Percentiles rank a stretch among this genome's conserved stretches.
These are phyloP conservation scores for Andrena camellia DNA, from an alignment of 2,888 invertebrate species.

Conservation along the genomic window DNA sequence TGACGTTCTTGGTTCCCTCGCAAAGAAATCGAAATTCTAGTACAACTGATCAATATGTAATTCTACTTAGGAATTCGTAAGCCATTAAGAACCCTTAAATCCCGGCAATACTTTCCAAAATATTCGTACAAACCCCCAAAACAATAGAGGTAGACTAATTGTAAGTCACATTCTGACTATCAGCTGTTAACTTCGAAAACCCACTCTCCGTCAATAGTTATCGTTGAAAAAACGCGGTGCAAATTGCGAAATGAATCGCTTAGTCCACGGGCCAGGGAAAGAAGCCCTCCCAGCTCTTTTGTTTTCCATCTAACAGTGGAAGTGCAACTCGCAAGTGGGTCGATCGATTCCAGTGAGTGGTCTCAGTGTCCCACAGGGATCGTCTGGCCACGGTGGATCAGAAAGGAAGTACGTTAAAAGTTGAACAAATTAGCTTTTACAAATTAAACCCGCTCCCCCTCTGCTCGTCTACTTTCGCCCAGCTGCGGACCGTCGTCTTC, in stretches of 20 bases:
- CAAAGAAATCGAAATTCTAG: neutral
- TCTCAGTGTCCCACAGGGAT: constrained; percentile 22
- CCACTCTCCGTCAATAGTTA: neutral
- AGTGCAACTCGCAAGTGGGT: constrained; percentile 14
- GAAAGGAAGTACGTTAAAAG: constrained; percentile 73
- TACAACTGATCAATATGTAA: neutral
- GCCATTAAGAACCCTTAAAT: neutral
- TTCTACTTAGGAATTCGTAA: neutral
- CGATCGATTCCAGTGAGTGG: constrained; percentile 47
- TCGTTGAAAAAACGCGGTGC: neutral
- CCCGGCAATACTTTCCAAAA: neutral
- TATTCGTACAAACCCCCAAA: neutral
- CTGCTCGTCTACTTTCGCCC: constrained; percentile 12
- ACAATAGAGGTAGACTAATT: neutral
- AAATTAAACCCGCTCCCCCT: constrained; percentile 79
- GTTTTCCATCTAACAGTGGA: neutral
- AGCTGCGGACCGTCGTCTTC: constrained; percentile 39
- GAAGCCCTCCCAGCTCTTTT: neutral
- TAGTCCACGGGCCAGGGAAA: too few relatives aligned
- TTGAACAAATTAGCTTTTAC: constrained; percentile 83
- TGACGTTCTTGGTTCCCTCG: neutral
- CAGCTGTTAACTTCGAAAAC: neutral
- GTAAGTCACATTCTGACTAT: neutral
- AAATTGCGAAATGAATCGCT: constrained; percentile 28
- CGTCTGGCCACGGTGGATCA: constrained; percentile 2